Evolutionary conservation across 2,113 vertebrate species (phyloP).

Genomic region (Pseudorhombus dupliciocellatus): DNA sequence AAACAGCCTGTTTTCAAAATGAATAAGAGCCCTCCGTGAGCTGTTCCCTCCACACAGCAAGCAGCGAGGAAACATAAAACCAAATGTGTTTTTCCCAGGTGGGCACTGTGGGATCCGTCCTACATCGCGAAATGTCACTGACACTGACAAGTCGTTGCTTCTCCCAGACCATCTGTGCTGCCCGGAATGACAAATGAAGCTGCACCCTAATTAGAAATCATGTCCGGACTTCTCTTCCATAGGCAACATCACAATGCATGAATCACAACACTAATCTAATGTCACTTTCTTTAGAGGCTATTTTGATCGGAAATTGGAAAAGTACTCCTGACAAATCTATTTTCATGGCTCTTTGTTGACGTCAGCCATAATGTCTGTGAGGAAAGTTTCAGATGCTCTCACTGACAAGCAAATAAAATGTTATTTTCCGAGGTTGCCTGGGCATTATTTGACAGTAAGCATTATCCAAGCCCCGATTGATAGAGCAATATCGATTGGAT

Average conservation of each 20-base stretch:
- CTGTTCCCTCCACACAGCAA: neutral
- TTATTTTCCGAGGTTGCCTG: neutral
- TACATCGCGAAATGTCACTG: constrained; percentile 30
- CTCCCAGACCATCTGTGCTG: constrained; percentile 53
- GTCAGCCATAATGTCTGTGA: too few relatives aligned
- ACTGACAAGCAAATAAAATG: neutral
- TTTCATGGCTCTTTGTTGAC: too few relatives aligned
- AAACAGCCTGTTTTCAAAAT: too few relatives aligned
- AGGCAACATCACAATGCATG: neutral
- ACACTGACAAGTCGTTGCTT: constrained; percentile 18
- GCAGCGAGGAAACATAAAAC: neutral
- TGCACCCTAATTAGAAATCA: constrained; percentile 42
- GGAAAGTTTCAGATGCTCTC: too few relatives aligned
- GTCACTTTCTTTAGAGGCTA: neutral
- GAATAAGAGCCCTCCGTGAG: neutral
- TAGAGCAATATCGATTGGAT: neutral
- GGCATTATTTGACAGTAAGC: neutral
- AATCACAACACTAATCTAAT: neutral
- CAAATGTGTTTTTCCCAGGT: constrained; percentile 7
- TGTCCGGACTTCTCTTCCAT: neutral
- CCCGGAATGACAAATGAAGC: constrained; percentile 15
- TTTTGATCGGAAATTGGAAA: too few relatives aligned
- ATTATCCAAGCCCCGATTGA: neutral
- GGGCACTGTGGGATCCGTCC: constrained; percentile 11
- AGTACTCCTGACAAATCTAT: too few relatives aligned